Evolutionary conservation across 2,888 invertebrate species (phyloP), one percentile per base, ranked within the genome.

Genomic region (Xanthorhoe spadicearia): DNA sequence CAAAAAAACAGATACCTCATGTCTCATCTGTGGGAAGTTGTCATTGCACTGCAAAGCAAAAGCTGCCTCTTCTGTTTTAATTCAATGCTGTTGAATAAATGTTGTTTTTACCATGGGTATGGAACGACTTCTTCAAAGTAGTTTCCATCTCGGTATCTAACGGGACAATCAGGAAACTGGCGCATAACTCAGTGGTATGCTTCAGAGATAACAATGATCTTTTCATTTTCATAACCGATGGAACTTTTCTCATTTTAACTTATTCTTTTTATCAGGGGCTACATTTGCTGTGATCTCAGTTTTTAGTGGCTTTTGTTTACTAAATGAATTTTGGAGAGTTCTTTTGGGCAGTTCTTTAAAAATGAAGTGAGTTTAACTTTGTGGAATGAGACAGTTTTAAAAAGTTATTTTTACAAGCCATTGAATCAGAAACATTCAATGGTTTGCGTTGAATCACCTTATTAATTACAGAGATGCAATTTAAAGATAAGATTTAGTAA

Each of bases 161-260:
- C 15, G 64, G 77, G 79, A 83, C 81, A 83, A 83, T 83, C 79
- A 77, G 68, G 70, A 72, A 79, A 77, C 75, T 77, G 66, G 74
- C 75, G 79, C 81, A 83, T 89, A 85, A 89, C 83, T 89, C 86
- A 85, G 87, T 84, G 86, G 86, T 86, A 85, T 86, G 84, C 83
- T 67, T 74, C 72, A 70, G 73, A 87, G 89, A 89, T 89, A 90
- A 85, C 84, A 80, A 80, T 83, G 87, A 89, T 87, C 85, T 88
- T 86, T 88, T 85, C 86, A 87, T 90, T 90, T 64, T 88, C 88
- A 88, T 89, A 89, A 89, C 86, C 86, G 87, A 89, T 83, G 83
- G 85, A 92, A 90, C 86, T 92, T 92, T 90, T 90, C 89, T 88
- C 89, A 89, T 90, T 91, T 85, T 81, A 90, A 90, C 87, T 89